phyloP scores from a whole-genome alignment of 2,797 vertebrate species.

The Notoglanidium macrostoma region DNA sequence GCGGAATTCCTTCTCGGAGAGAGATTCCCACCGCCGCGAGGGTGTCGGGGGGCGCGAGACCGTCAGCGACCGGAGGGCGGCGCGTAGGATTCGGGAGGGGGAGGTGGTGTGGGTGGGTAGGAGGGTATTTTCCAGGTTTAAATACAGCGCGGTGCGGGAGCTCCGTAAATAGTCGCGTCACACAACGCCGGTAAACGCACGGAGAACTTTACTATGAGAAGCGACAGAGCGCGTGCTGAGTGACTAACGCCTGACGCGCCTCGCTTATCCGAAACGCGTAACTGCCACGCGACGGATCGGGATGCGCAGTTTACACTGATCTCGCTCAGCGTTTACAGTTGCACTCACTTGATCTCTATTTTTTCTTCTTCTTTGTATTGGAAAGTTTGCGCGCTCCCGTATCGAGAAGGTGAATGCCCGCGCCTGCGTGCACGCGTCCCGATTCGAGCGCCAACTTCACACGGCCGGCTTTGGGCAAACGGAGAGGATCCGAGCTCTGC shows the following conservation, averaged over 20 bases:
- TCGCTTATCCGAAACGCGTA: background rate
- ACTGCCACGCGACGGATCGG: background rate
- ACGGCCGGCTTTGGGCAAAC: slow-evolving; percentile 69
- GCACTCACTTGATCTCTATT: background rate
- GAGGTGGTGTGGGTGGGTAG: slow-evolving; percentile 55
- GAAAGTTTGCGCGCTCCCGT: slow-evolving; percentile 60
- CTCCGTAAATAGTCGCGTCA: slow-evolving; percentile 84
- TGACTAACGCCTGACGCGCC: slow-evolving; percentile 3
- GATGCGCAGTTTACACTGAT: slow-evolving; percentile 1
- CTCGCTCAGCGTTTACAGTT: background rate
- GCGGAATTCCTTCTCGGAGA: slow-evolving; percentile 64
- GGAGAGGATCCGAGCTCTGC: slow-evolving; percentile 71
- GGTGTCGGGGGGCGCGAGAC: slow-evolving; percentile 38
- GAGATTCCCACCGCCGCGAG: slow-evolving; percentile 36
- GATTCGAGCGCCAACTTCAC: slow-evolving; percentile 80
- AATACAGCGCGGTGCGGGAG: slow-evolving; percentile 80
- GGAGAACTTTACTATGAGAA: slow-evolving; percentile 61
- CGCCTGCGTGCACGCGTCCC: slow-evolving; percentile 66
- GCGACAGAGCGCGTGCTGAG: slow-evolving; percentile 14
- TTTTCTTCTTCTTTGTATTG: background rate
- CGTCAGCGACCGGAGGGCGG: slow-evolving; percentile 48
- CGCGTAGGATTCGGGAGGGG: slow-evolving; percentile 82
- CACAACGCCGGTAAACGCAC: slow-evolving; percentile 71
- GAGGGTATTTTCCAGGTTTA: slow-evolving; percentile 96
- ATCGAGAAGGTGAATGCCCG: slow-evolving; percentile 77